Evolutionary conservation across 2,888 invertebrate genomes (phyloP).

Genomic region (Drosophila acutilabella): DNA sequence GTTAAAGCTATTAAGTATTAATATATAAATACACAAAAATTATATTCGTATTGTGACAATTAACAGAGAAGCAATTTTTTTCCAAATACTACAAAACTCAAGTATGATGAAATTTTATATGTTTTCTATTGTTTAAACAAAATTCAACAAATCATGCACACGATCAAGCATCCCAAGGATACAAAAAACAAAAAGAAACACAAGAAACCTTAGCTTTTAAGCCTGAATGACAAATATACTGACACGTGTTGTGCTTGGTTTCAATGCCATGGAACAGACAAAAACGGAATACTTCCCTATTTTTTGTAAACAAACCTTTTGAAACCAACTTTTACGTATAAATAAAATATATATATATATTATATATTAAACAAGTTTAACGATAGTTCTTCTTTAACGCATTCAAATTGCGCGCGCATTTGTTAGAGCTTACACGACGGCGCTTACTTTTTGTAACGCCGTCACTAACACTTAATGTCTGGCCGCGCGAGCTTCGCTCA

Average conservation of each 20-base stretch:
- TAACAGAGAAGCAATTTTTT: constrained; percentile 72
- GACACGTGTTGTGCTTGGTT: constrained; percentile 68
- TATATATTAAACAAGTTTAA: constrained; percentile 4
- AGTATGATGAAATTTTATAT: constrained; percentile 1
- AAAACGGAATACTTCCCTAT: constrained; percentile 62
- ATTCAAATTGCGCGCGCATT: constrained; percentile 49
- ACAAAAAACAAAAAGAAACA: constrained; percentile 25
- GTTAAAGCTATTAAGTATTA: constrained; percentile 73
- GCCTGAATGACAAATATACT: constrained; percentile 57
- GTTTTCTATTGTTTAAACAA: constrained; percentile 53
- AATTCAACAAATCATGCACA: constrained; percentile 22
- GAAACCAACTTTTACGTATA: constrained; percentile 70
- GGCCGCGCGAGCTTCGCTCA: constrained; percentile 34
- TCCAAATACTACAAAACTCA: constrained; percentile 3
- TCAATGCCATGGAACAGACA: constrained; percentile 58
- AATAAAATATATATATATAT: constrained; percentile 58
- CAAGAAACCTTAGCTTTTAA: constrained; percentile 51
- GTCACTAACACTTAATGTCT: constrained; percentile 12
- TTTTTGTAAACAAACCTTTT: constrained; percentile 73
- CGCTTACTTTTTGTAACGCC: constrained; percentile 18
- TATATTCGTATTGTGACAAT: constrained; percentile 76
- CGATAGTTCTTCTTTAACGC: constrained; percentile 33
- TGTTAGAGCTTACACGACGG: neutral
- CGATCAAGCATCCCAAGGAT: constrained; percentile 58
- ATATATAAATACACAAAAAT: constrained; percentile 27